phyloP scores from a whole-genome alignment of 1,140 invertebrate species.

The Drosophila pectinifera region DNA sequence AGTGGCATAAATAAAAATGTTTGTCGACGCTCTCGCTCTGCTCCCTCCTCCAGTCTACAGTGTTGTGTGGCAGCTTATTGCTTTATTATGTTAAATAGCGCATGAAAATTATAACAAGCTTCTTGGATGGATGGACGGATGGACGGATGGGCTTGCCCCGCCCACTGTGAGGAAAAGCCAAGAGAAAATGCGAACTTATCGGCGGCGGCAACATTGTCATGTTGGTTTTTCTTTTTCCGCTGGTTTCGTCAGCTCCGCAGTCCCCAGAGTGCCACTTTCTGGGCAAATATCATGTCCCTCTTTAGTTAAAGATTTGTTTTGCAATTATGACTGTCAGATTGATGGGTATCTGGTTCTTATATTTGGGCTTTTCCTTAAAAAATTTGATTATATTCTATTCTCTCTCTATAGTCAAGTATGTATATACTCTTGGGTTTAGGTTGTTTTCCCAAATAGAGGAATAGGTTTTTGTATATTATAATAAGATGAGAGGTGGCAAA shows the following conservation, averaged over 20 bases:
- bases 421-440: too few species aligned
- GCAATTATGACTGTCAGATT: slow-evolving; percentile 54
- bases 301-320: slow-evolving; percentile 4
- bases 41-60: slow-evolving; percentile 15
- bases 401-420: too few species aligned
- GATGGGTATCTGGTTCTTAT: slow-evolving; percentile 11
- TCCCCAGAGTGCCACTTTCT: slow-evolving; percentile 16
- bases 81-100: slow-evolving; percentile 82
- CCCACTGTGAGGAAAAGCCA: not conserved
- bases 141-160: slow-evolving; percentile 1
- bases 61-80: slow-evolving; percentile 68
- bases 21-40: slow-evolving; percentile 45
- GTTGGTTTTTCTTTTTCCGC: slow-evolving; percentile 31
- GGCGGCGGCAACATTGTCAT: slow-evolving; percentile 16
- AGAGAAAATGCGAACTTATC: slow-evolving; percentile 13
- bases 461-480: too few species aligned
- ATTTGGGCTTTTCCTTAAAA: too few species aligned
- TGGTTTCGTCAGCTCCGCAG: slow-evolving; percentile 31
- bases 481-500: too few species aligned
- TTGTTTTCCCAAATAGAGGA: too few species aligned
- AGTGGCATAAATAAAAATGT: slow-evolving; percentile 53
- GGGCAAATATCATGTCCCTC: not conserved
- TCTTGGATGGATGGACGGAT: slow-evolving; percentile 41
- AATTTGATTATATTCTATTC: not conserved
- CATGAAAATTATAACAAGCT: slow-evolving; percentile 78